These are phyloP conservation scores for Drosophila kokeensis DNA, from an alignment of 2,888 invertebrate species.

Conservation along the genomic window DNA sequence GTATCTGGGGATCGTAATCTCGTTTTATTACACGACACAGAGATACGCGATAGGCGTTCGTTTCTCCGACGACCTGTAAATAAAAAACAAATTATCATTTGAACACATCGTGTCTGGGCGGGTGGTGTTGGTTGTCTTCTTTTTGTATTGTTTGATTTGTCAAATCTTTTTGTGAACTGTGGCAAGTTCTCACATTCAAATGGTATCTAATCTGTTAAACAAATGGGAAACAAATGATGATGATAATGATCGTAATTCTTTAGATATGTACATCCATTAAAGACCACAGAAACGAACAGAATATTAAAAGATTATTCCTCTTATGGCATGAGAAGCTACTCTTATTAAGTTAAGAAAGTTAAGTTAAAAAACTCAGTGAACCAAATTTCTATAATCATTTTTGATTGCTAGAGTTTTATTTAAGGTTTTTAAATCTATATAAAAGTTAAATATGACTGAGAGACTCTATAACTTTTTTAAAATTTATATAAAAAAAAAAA, in stretches of 20 bases:
- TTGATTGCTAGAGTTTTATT: neutral
- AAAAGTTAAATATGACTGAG: neutral
- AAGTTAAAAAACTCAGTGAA: neutral
- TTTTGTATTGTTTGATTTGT: neutral
- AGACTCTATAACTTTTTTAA: neutral
- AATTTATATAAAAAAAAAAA: neutral
- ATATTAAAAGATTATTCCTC: neutral
- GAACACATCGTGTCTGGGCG: slow-evolving; percentile 5
- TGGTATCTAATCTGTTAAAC: slow-evolving; percentile 21
- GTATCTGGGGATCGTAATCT: slow-evolving; percentile 48
- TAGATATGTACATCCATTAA: neutral
- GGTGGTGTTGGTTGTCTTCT: neutral
- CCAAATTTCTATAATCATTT: neutral
- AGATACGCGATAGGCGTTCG: slow-evolving; percentile 39
- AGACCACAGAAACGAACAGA: neutral
- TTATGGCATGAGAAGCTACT: neutral
- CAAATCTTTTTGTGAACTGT: slow-evolving; percentile 6
- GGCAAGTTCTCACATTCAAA: slow-evolving; percentile 7
- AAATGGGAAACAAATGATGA: neutral
- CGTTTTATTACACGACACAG: slow-evolving; percentile 42
- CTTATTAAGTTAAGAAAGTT: neutral
- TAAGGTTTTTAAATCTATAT: neutral
- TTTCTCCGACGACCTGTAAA: slow-evolving; percentile 6
- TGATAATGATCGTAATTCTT: neutral
- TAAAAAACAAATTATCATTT: slow-evolving; percentile 9